phyloP scores from a whole-genome alignment of 2,113 vertebrate species.

The Cacatua alba region DNA sequence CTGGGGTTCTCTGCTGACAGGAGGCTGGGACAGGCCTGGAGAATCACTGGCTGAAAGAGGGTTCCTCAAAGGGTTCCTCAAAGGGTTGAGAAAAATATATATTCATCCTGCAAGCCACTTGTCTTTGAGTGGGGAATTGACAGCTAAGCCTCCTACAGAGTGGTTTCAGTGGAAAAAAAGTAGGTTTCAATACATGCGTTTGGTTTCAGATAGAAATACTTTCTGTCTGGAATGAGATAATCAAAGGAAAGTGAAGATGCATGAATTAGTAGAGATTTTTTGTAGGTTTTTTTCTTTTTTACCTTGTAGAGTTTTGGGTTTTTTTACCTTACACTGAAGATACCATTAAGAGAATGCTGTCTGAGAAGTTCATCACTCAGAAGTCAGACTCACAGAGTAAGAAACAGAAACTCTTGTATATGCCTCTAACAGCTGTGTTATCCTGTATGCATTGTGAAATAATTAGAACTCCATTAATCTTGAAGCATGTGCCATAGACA shows the following conservation, averaged over 20 bases:
- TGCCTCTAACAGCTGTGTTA: background rate
- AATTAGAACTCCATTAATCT: background rate
- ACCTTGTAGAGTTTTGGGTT: rapidly evolving
- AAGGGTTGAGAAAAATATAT: background rate
- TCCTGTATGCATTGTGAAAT: background rate
- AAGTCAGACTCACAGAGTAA: background rate
- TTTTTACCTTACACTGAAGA: background rate
- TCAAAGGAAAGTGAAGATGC: background rate
- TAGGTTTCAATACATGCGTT: background rate
- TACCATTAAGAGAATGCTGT: background rate
- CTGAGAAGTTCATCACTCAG: background rate
- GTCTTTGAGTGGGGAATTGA: background rate
- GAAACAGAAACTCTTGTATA: background rate
- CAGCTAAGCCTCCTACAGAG: background rate
- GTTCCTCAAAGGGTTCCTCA: background rate
- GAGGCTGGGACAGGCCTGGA: background rate
- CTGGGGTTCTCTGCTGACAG: background rate
- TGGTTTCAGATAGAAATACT: background rate
- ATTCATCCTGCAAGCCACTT: background rate
- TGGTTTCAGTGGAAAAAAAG: background rate
- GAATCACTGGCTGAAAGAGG: background rate
- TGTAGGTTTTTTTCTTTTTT: background rate
- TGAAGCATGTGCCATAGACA: background rate
- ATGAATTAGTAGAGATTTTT: background rate
- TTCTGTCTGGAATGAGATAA: background rate